A percentile compares a stretch with the other conserved stretches of the same genome.
Evolutionary conservation across 2,113 vertebrate species (phyloP).

Genomic region (Ictidomys tridecemlineatus): DNA sequence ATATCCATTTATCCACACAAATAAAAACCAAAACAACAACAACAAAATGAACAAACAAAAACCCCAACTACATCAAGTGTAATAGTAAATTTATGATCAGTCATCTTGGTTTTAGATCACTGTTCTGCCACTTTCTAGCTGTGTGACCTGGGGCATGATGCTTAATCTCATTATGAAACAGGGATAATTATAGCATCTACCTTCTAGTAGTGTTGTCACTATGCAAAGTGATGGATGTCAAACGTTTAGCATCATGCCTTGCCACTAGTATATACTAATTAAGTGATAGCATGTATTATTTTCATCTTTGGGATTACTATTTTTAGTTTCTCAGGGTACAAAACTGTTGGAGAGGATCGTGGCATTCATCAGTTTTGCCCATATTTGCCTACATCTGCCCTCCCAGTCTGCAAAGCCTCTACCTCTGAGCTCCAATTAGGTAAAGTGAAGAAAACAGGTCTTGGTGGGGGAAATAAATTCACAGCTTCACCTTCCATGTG

Average conservation of each 20-base stretch:
- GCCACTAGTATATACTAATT: too few species aligned
- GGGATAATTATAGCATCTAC: neutral
- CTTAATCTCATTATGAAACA: neutral
- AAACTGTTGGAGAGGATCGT: neutral
- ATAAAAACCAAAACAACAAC: neutral
- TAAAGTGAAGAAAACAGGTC: neutral
- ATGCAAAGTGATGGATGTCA: rapidly evolving
- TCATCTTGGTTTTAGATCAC: neutral
- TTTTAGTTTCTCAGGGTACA: neutral
- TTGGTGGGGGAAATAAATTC: neutral
- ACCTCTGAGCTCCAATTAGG: too few species aligned
- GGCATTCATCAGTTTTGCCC: neutral
- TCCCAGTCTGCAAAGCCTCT: neutral
- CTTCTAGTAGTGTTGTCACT: neutral
- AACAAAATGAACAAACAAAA: neutral
- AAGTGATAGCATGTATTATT: neutral
- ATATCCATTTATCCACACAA: neutral
- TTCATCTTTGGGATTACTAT: neutral
- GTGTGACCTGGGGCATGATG: neutral
- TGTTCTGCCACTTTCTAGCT: neutral
- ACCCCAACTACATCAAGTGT: too few species aligned
- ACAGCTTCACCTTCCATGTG: neutral
- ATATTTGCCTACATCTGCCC: neutral
- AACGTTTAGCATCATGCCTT: rapidly evolving
- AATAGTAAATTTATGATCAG: neutral